phyloP scores from a whole-genome alignment of 2,888 invertebrate species.

The Ischnura elegans region DNA sequence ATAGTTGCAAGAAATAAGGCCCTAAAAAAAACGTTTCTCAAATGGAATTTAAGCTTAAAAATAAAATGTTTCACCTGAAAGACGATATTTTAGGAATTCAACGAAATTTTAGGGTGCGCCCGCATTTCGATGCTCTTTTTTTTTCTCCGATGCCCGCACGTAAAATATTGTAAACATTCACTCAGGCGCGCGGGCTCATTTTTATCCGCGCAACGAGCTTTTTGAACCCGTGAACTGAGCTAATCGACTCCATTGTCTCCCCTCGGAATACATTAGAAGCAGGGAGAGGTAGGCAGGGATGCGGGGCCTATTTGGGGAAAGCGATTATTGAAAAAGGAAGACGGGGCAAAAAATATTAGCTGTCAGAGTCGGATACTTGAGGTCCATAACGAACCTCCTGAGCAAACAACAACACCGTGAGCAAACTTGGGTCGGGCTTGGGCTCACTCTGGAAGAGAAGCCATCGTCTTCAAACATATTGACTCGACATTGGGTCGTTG shows the following conservation, averaged over 20 bases:
- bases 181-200: background rate
- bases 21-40: no score
- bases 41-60: no score
- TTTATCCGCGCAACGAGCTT: background rate
- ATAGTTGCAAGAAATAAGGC: no score
- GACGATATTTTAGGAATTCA: no score
- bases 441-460: background rate
- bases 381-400: constrained; percentile 4
- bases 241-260: constrained; percentile 31
- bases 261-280: constrained; percentile 8
- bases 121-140: background rate
- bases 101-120: background rate
- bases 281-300: background rate
- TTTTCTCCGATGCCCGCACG: background rate
- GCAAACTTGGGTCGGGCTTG: background rate
- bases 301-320: constrained; percentile 7
- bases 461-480: background rate
- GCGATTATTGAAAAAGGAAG: constrained; percentile 22
- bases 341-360: constrained; percentile 22
- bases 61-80: background rate
- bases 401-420: constrained; percentile 5
- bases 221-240: background rate
- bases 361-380: constrained; percentile 22
- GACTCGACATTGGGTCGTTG: background rate
- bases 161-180: constrained; percentile 23